A percentile compares a stretch with the other conserved stretches of the same genome.
phyloP scores from a whole-genome alignment of 2,888 invertebrate species.

The Drosophila merina region DNA sequence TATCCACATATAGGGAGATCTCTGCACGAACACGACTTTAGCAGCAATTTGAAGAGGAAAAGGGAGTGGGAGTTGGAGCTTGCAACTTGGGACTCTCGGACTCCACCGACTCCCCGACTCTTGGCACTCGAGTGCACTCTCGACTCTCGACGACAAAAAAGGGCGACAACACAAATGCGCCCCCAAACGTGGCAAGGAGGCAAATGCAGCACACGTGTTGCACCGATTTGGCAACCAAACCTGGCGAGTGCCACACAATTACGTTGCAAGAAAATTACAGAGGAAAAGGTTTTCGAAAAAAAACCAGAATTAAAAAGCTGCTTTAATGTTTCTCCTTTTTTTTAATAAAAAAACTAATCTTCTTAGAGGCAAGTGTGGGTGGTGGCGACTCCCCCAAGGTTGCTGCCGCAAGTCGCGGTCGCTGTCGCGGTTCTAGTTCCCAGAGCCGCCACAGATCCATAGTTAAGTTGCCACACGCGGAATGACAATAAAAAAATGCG shows the following conservation, averaged over 20 bases:
- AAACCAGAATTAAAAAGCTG: no score
- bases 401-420: background rate
- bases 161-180: slow-evolving; percentile 32
- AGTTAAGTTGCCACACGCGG: slow-evolving; percentile 11
- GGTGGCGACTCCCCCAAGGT: slow-evolving; percentile 17
- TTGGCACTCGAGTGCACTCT: slow-evolving; percentile 38
- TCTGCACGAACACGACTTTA: slow-evolving; percentile 23
- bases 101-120: slow-evolving; percentile 2
- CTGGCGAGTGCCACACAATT: slow-evolving; percentile 41
- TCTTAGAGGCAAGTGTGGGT: no score
- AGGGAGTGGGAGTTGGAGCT: slow-evolving; percentile 5
- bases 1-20: background rate
- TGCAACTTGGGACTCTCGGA: slow-evolving; percentile 13
- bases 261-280: slow-evolving; percentile 9
- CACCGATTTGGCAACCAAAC: slow-evolving; percentile 46
- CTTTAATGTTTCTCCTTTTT: no score
- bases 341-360: no score
- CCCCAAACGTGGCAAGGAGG: slow-evolving; percentile 11
- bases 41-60: slow-evolving; percentile 9
- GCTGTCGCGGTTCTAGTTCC: slow-evolving; percentile 14
- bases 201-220: slow-evolving; percentile 56
- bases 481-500: background rate
- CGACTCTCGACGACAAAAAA: slow-evolving; percentile 26
- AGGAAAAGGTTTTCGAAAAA: background rate
- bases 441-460: slow-evolving; percentile 28